Evolutionary conservation across 2,113 vertebrate genomes (phyloP), one percentile per base, ranked within the genome.

Genomic region (Perca schrenkii): DNA sequence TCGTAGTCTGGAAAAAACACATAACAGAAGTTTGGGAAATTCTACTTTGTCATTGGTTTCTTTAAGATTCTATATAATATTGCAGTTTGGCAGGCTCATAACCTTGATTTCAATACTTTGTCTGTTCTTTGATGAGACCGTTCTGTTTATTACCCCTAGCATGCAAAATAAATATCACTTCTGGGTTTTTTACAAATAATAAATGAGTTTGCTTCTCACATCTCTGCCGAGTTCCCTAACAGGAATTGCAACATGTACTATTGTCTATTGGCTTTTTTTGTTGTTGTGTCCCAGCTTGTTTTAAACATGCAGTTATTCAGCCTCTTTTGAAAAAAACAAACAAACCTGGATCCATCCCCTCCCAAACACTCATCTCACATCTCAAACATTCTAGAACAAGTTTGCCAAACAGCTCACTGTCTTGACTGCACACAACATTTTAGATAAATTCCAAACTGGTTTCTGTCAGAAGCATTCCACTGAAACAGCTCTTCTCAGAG

Each of bases 111-210:
- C 6, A 61, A 14, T 68, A 46, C 54, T 69, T 60, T 5, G n/a
- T 82, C 47, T 28, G 28, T 28, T 28, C 28, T 28, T 28, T 74
- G 40, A 74, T 62, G 11, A 54, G n/a, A 69, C 21, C 52, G 4
- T 71, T 67, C 19, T 70, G 58, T 86, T 82, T 68, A 63, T 80
- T 71, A 72, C 57, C 54, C 53, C 46, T 21, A 19, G 36, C 60
- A 79, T 87, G 71, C 21, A 81, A 87, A 80, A 88, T 83, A 21
- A 80, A 87, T 78, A 80, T 68, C 31, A 56, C 68, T 63, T 78
- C 73, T 75, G 64, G 63, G 52, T 71, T 74, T 80, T 43, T 66
- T 50, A 67, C 72, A 73, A 80, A 83, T 87, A 85, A 87, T 79
- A 34, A 50, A 89, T 80, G 21, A 66, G 34, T 69, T 61, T 76